phyloP scores from a whole-genome alignment of 2,888 invertebrate genomes.

The Dynastes hyllus region DNA sequence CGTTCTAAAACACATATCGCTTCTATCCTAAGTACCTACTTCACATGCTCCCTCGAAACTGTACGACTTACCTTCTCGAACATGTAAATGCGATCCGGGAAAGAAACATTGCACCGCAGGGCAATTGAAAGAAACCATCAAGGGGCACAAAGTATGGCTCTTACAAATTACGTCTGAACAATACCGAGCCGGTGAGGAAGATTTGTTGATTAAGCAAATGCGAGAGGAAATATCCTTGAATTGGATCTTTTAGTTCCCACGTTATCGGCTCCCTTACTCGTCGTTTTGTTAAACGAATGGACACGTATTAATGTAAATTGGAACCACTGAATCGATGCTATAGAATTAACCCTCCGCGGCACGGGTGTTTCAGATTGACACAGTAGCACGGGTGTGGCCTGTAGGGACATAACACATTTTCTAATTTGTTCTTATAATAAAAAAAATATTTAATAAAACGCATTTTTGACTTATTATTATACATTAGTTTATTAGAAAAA shows the following conservation, averaged over 20 bases:
- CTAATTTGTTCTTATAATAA: too few relatives aligned
- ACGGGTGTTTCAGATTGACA: too few relatives aligned
- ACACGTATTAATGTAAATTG: conserved; percentile 6
- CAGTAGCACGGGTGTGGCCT: too few relatives aligned
- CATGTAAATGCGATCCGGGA: not conserved
- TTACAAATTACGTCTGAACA: conserved; percentile 34
- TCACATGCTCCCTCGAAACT: not conserved
- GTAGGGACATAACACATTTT: too few relatives aligned
- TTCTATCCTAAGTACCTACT: not conserved
- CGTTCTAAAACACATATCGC: too few relatives aligned
- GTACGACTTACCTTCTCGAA: not conserved
- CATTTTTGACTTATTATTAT: too few relatives aligned
- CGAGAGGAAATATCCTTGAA: conserved; percentile 1
- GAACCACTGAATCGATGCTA: not conserved
- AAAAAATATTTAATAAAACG: too few relatives aligned
- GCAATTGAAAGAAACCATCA: not conserved
- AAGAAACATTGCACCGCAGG: not conserved
- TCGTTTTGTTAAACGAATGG: not conserved
- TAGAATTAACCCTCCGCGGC: too few relatives aligned
- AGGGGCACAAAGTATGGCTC: not conserved
- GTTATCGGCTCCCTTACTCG: not conserved
- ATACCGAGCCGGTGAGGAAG: conserved; percentile 11
- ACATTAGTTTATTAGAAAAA: too few relatives aligned
- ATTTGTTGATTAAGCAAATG: conserved; percentile 34
- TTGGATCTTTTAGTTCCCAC: not conserved